phyloP scores from a whole-genome alignment of 2,888 invertebrate genomes.

The Drosophila paramelanica region DNA sequence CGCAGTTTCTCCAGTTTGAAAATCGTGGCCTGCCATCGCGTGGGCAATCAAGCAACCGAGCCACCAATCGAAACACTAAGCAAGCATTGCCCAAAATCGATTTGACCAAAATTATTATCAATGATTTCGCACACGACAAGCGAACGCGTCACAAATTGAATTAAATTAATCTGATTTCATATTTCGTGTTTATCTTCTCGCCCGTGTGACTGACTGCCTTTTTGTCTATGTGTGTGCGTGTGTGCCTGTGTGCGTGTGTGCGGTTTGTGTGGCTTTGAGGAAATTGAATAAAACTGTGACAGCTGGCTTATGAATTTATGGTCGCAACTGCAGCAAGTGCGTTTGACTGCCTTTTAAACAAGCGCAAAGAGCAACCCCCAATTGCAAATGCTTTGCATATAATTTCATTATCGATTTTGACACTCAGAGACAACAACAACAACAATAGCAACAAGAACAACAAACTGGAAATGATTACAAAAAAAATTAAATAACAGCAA shows the following conservation, averaged over 20 bases:
- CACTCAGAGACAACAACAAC: constrained; percentile 29
- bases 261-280: constrained; percentile 21
- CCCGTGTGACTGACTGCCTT: constrained; percentile 14
- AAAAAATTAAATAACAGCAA: constrained; percentile 50
- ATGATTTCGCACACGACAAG: constrained; percentile 64
- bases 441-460: constrained; percentile 9
- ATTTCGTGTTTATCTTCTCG: constrained; percentile 33
- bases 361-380: constrained; percentile 17
- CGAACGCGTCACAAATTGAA: constrained; percentile 69
- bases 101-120: constrained; percentile 77
- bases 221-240: constrained; percentile 9
- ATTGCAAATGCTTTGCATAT: constrained; percentile 9
- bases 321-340: constrained; percentile 38
- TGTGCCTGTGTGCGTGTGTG: constrained; percentile 6
- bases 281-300: constrained; percentile 64
- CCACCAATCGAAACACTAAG: constrained; percentile 24
- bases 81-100: constrained; percentile 66
- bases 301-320: constrained; percentile 48
- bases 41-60: constrained; percentile 16
- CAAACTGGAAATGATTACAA: constrained; percentile 40
- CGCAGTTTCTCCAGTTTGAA: constrained; percentile 46
- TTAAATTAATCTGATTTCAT: constrained; percentile 72
- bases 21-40: constrained; percentile 8
- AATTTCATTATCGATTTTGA: constrained; percentile 52
- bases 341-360: constrained; percentile 22